Percentiles rank a stretch among this genome's conserved stretches.
phyloP scores from a whole-genome alignment of 2,113 vertebrate species.

The Neodontobutis hainanensis region DNA sequence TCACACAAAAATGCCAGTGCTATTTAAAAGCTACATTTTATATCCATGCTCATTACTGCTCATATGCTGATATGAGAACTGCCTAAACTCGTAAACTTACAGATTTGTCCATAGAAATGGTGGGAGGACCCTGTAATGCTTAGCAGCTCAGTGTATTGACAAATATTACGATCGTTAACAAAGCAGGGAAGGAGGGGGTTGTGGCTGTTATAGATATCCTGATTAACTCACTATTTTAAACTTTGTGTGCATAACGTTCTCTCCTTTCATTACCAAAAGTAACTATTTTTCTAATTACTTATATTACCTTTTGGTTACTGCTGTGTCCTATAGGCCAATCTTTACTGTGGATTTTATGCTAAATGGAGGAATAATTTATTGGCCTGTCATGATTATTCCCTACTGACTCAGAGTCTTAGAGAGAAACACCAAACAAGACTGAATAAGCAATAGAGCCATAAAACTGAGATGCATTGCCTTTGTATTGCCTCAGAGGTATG shows the following conservation, averaged over 20 bases:
- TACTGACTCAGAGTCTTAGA: conserved; percentile 60
- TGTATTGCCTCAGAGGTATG: conserved; percentile 70
- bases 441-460: conserved; percentile 77
- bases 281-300: conserved; percentile 47
- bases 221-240: conserved; percentile 56
- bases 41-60: conserved; percentile 25
- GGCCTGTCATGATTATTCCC: conserved; percentile 67
- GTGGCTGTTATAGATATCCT: neutral
- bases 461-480: conserved; percentile 76
- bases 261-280: conserved; percentile 49
- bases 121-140: conserved; percentile 25
- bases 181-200: neutral
- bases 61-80: conserved; percentile 35
- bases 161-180: conserved; percentile 25
- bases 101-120: conserved; percentile 52
- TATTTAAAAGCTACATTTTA: conserved; percentile 52
- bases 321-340: conserved; percentile 56
- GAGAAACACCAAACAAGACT: conserved; percentile 73
- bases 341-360: conserved; percentile 70
- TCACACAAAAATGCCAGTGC: conserved; percentile 32
- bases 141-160: conserved; percentile 39
- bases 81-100: conserved; percentile 31
- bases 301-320: conserved; percentile 33
- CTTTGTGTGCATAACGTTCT: conserved; percentile 44
- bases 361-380: conserved; percentile 77